Evolutionary conservation across 35 echinoderm and acorn worm genomes (phyloP).

Genomic region (Diadema setosum): DNA sequence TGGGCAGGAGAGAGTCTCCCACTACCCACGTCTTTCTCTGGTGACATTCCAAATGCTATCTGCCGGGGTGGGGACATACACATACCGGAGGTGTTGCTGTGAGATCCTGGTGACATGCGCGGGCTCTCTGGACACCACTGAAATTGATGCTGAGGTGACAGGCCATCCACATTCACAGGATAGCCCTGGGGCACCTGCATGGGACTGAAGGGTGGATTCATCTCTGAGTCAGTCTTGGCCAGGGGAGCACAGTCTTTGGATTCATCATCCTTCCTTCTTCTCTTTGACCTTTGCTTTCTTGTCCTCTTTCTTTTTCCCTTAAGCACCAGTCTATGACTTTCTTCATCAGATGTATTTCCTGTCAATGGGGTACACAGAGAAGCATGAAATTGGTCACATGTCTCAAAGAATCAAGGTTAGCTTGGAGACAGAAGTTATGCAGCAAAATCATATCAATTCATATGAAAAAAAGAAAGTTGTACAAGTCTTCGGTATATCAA

Average conservation of each 20-base stretch:
- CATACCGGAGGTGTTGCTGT: background rate
- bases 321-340: too few species aligned
- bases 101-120: background rate
- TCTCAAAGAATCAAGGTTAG: too few species aligned
- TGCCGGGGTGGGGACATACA: background rate
- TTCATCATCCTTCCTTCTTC: background rate
- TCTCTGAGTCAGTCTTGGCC: background rate
- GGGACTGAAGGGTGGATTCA: background rate
- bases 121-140: slow-evolving; percentile 20
- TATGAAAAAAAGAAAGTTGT: too few species aligned
- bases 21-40: background rate
- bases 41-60: background rate
- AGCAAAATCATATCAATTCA: too few species aligned
- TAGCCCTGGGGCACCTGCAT: background rate
- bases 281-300: background rate
- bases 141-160: background rate
- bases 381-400: too few species aligned
- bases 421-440: too few species aligned
- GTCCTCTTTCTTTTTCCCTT: background rate
- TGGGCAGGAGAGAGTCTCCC: background rate
- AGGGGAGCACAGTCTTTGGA: background rate
- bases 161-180: background rate
- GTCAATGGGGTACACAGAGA: too few species aligned
- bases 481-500: too few species aligned
- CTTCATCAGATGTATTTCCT: too few species aligned